Evolutionary conservation across 1,140 invertebrate genomes (phyloP).

Genomic region (Atta colombica): DNA sequence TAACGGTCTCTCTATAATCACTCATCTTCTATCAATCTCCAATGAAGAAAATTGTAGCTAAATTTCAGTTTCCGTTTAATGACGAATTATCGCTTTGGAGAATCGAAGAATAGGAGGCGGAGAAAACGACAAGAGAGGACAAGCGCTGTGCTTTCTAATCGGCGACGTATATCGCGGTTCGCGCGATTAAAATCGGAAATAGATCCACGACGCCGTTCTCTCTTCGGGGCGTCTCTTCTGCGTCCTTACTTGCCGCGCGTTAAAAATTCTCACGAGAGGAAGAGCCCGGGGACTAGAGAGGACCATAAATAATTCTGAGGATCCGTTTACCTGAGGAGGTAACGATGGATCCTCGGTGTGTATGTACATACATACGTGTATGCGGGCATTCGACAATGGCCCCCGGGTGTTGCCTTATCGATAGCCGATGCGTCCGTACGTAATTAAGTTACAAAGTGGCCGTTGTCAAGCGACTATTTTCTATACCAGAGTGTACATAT

Average conservation of each 20-base stretch:
- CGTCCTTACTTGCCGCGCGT: constrained; percentile 28
- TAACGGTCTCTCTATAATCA: neutral
- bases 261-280: constrained; percentile 60
- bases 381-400: constrained; percentile 54
- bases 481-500: neutral
- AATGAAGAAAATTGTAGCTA: neutral
- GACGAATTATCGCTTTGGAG: constrained; percentile 16
- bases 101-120: neutral
- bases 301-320: constrained; percentile 63
- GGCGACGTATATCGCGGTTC: constrained; percentile 31
- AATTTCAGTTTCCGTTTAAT: constrained; percentile 29
- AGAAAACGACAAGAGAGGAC: neutral
- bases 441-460: constrained; percentile 64
- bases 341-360: constrained; percentile 56
- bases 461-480: constrained; percentile 55
- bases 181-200: constrained; percentile 53
- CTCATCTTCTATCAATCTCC: neutral
- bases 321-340: constrained; percentile 63
- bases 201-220: constrained; percentile 18
- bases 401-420: constrained; percentile 62
- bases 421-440: constrained; percentile 60
- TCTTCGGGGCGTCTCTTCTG: constrained; percentile 8
- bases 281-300: constrained; percentile 55
- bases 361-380: neutral
- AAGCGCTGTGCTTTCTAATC: constrained; percentile 42